These are phyloP conservation scores for Alsophila aescularia DNA, from an alignment of 2,888 invertebrate species.

Conservation along the genomic window DNA sequence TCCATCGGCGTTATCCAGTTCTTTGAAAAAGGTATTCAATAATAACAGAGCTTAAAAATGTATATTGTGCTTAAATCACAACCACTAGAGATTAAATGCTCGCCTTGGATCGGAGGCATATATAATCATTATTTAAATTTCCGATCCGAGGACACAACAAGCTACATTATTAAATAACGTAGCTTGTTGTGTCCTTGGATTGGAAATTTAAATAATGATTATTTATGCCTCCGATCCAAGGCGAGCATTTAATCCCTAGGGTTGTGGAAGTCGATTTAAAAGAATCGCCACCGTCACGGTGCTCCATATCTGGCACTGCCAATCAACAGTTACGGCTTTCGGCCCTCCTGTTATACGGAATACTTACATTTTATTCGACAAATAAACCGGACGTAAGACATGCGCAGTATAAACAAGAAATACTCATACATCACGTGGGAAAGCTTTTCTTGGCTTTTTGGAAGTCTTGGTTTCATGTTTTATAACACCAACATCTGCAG, in stretches of 20 bases:
- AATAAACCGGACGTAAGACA: slow-evolving; percentile 59
- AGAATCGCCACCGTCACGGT: slow-evolving; percentile 1
- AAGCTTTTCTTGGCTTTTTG: slow-evolving; percentile 9
- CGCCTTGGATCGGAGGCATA: no score
- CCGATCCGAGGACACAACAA: background rate
- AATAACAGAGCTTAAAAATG: no score
- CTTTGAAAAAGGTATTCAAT: no score
- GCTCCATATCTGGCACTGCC: slow-evolving; percentile 1
- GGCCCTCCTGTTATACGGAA: slow-evolving; percentile 34
- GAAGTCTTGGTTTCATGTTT: slow-evolving; percentile 1
- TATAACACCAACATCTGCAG: background rate
- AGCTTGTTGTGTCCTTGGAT: background rate
- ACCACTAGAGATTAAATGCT: no score
- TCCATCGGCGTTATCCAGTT: no score
- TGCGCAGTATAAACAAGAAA: slow-evolving; percentile 66
- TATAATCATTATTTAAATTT: no score
- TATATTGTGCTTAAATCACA: no score
- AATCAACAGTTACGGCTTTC: slow-evolving; percentile 49
- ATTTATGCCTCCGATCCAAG: no score
- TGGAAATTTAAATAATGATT: background rate
- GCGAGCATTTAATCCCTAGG: no score
- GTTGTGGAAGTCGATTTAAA: background rate
- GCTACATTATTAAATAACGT: no score
- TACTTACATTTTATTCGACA: slow-evolving; percentile 44
- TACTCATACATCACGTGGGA: slow-evolving; percentile 43